Evolutionary conservation across 1,140 invertebrate species (phyloP).

Genomic region (Drosophila miranda): DNA sequence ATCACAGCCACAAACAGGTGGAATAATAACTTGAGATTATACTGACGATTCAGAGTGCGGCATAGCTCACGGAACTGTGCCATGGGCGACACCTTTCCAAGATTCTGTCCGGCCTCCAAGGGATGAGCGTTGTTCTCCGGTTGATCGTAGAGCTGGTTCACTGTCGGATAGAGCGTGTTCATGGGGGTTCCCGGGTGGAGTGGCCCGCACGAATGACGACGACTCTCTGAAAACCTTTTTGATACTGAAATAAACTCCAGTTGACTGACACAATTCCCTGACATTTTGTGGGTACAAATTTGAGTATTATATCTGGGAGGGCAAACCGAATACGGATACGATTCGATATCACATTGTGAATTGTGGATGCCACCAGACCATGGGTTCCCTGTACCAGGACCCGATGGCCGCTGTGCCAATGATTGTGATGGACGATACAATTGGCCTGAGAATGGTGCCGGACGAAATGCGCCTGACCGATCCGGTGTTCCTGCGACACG

Average conservation of each 20-base stretch:
- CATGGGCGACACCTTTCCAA: no score
- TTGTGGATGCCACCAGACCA: not conserved
- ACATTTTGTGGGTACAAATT: no score
- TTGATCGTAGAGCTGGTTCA: slow-evolving; percentile 59
- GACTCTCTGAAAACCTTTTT: no score
- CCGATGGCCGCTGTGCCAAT: slow-evolving; percentile 27
- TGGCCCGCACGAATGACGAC: not conserved
- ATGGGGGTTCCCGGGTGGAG: slow-evolving; percentile 43
- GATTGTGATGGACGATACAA: slow-evolving; percentile 1
- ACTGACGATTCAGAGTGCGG: slow-evolving; percentile 13
- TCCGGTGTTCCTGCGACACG: slow-evolving; percentile 47
- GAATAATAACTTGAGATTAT: slow-evolving; percentile 65
- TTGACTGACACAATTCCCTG: no score
- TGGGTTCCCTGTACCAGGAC: slow-evolving; percentile 48
- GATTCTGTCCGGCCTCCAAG: no score
- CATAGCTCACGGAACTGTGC: no score
- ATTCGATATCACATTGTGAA: not conserved
- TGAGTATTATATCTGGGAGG: no score
- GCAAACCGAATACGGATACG: no score
- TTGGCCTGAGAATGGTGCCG: slow-evolving; percentile 13
- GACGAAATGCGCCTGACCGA: not conserved
- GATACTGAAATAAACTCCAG: no score
- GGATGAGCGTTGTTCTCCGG: not conserved
- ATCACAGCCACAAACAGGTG: slow-evolving; percentile 44
- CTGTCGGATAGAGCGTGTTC: slow-evolving; percentile 54